These are phyloP conservation scores for Penaeus monodon DNA, from an alignment of 2,888 invertebrate genomes.

Conservation along the genomic window DNA sequence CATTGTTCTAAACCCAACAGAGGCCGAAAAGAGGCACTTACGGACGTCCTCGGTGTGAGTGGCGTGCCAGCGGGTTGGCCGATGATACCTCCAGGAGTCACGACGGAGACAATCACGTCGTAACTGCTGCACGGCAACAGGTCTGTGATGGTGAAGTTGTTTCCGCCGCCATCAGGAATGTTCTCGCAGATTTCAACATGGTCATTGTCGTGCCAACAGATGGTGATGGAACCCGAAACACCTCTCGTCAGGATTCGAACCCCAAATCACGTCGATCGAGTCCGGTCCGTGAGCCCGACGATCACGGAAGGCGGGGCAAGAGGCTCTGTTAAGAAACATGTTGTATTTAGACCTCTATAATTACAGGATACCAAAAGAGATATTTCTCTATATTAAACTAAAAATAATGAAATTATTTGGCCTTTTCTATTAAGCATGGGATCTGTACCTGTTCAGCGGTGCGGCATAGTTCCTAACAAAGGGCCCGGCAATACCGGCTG, in stretches of 20 bases:
- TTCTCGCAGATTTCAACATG: constrained; percentile 36
- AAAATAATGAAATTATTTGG: background rate
- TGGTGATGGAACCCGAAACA: constrained; percentile 23
- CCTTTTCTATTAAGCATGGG: no score
- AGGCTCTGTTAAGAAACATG: constrained; percentile 17
- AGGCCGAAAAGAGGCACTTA: constrained; percentile 16
- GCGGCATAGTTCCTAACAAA: constrained; percentile 18
- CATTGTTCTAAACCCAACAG: background rate
- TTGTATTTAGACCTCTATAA: no score
- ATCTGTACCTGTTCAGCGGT: constrained; percentile 40
- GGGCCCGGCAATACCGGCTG: background rate
- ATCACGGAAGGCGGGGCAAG: constrained; percentile 17
- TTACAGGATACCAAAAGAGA: background rate
- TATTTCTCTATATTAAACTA: no score
- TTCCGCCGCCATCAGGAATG: constrained; percentile 18
- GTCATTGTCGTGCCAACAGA: constrained; percentile 45
- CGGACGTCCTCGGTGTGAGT: constrained; percentile 36
- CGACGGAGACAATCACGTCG: constrained; percentile 22
- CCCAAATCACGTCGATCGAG: constrained; percentile 44
- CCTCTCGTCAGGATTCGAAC: constrained; percentile 20
- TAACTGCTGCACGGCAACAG: constrained; percentile 46
- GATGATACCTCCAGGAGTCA: constrained; percentile 29
- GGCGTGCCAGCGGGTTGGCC: constrained; percentile 9
- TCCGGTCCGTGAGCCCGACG: constrained; percentile 28
- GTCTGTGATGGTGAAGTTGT: constrained; percentile 35